phyloP scores from a whole-genome alignment of 2,888 invertebrate genomes.

The Thera obeliscata region DNA sequence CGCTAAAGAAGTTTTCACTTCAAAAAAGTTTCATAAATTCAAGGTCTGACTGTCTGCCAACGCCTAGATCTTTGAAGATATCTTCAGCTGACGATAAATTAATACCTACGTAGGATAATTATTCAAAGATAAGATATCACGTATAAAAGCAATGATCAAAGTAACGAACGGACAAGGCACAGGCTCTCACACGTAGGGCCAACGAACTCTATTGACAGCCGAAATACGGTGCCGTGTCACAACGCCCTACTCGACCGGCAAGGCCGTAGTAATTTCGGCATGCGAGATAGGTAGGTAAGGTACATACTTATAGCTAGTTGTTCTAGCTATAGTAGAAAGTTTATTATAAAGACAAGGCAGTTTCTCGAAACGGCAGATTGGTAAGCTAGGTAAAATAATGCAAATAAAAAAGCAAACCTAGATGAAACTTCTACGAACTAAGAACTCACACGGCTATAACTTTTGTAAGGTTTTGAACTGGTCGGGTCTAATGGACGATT shows the following conservation, averaged over 20 bases:
- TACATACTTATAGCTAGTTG: not conserved
- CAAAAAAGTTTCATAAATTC: too few species aligned
- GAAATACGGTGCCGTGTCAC: constrained; percentile 32
- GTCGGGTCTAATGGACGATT: too few species aligned
- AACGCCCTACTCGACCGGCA: constrained; percentile 35
- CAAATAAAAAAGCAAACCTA: too few species aligned
- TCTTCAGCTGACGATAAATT: not conserved
- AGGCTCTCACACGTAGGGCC: constrained; percentile 50
- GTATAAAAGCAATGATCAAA: constrained; percentile 6
- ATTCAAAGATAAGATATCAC: not conserved
- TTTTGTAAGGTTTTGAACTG: too few species aligned
- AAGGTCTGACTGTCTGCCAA: too few species aligned
- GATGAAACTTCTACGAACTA: too few species aligned
- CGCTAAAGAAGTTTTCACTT: too few species aligned
- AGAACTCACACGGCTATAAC: too few species aligned
- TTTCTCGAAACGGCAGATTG: not conserved
- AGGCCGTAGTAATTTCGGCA: constrained; percentile 40
- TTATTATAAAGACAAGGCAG: not conserved
- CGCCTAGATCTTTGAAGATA: too few species aligned
- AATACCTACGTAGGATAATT: not conserved
- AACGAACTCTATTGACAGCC: constrained; percentile 34
- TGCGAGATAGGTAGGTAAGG: constrained; percentile 31
- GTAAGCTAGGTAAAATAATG: too few species aligned
- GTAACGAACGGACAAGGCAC: constrained; percentile 44
- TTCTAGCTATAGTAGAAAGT: not conserved